Conservation (phyloP, 2,888 invertebrate species). For the Archaeoteleia sp. region DNA sequence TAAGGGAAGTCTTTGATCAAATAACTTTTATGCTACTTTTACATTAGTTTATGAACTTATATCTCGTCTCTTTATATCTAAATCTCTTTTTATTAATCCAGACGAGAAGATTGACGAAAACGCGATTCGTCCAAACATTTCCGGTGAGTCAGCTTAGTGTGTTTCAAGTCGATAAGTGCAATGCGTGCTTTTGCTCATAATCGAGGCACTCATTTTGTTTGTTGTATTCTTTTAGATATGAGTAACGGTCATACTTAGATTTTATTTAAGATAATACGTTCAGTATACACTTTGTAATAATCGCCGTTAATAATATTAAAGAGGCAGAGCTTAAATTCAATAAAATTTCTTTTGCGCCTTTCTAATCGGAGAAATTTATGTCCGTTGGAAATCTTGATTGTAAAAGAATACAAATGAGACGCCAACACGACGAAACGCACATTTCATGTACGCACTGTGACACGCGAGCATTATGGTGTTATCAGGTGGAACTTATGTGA, state of each 20-base stretch:
- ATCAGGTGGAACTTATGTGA: neutral
- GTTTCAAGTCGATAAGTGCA: constrained; percentile 50
- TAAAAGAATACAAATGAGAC: constrained; percentile 28
- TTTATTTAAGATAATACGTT: too few relatives aligned
- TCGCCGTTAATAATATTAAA: neutral
- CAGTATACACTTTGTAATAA: too few relatives aligned
- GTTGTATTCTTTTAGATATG: constrained; percentile 29
- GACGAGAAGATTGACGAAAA: constrained; percentile 12
- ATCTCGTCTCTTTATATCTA: neutral
- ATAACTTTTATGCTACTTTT: too few relatives aligned
- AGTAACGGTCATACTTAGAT: constrained; percentile 12
- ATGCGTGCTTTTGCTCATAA: constrained; percentile 46
- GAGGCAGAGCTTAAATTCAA: neutral
- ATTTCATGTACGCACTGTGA: constrained; percentile 5
- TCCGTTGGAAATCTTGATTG: constrained; percentile 11
- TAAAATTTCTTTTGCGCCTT: neutral
- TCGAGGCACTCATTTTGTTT: constrained; percentile 16
- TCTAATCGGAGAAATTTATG: constrained; percentile 1
- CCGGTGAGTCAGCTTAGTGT: constrained; percentile 42
- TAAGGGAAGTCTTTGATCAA: too few relatives aligned
- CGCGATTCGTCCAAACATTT: constrained; percentile 7
- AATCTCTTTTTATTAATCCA: constrained; percentile 3
- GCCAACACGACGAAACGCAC: constrained; percentile 5
- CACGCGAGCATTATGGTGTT: neutral
- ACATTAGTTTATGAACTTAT: too few relatives aligned